Evolutionary conservation across 2,888 invertebrate genomes (phyloP).

Genomic region (Stictocephala bisonia): DNA sequence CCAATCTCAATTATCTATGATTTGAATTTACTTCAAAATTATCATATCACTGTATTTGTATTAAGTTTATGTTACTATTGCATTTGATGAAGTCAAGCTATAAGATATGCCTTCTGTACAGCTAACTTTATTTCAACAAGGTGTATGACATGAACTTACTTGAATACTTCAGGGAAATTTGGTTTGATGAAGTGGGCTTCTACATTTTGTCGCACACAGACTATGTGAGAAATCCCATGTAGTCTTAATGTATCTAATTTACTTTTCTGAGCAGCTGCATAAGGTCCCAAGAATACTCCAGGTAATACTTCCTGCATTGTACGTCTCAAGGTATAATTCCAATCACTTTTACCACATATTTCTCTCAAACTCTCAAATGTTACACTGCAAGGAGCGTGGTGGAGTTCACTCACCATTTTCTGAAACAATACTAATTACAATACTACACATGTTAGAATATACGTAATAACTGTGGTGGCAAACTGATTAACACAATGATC

Average conservation of each 20-base stretch:
- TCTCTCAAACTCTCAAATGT: conserved; percentile 5
- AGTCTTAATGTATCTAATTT: conserved; percentile 68
- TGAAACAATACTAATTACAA: not conserved
- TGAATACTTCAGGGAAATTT: conserved; percentile 72
- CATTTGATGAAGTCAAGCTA: too few species aligned
- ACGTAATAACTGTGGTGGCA: too few species aligned
- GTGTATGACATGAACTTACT: too few species aligned
- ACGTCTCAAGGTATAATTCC: conserved; percentile 64
- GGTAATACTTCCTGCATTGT: conserved; percentile 74
- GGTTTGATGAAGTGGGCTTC: conserved; percentile 74
- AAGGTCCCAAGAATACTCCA: conserved; percentile 74
- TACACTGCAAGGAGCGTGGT: not conserved
- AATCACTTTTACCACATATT: conserved; percentile 53
- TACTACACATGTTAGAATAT: not conserved
- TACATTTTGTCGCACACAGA: conserved; percentile 73
- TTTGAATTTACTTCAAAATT: too few species aligned
- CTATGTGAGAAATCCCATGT: conserved; percentile 74
- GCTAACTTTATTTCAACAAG: too few species aligned
- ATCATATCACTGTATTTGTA: too few species aligned
- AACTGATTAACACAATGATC: too few species aligned
- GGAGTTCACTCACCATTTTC: conserved; percentile 6
- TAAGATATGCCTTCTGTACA: too few species aligned
- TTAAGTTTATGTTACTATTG: too few species aligned
- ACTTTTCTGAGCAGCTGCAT: conserved; percentile 71
- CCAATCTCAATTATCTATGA: too few species aligned